Conservation (phyloP, 1,140 invertebrate species). For the Drosophila ananassae region DNA sequence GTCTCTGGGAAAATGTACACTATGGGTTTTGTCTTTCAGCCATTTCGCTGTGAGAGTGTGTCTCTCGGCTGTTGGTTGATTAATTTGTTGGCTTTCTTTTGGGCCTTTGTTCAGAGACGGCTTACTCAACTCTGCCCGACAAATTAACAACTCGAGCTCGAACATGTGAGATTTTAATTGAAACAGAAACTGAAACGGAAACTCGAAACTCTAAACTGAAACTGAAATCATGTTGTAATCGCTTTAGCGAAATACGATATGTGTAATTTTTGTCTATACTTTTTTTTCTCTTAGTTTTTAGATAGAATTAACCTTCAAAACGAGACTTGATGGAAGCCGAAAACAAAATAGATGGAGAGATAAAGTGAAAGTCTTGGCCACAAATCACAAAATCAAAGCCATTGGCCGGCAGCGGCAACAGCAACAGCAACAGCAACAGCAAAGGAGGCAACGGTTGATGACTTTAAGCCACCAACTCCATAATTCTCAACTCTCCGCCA, state of each 20-base stretch:
- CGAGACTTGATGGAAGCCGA: constrained; percentile 5
- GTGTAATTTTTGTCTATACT: constrained; percentile 6
- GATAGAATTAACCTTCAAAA: constrained; percentile 34
- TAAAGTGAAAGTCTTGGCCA: constrained; percentile 73
- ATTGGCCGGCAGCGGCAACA: constrained; percentile 18
- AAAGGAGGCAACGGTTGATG: constrained; percentile 20
- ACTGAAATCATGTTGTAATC: constrained; percentile 18
- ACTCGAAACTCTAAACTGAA: not conserved
- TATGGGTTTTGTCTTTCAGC: constrained; percentile 6
- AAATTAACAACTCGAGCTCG: constrained; percentile 32
- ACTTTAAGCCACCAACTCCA: constrained; percentile 33
- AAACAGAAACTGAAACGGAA: not conserved
- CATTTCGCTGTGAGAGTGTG: not conserved
- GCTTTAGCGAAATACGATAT: constrained; percentile 1
- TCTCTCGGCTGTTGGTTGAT: constrained; percentile 19
- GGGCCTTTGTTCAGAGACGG: constrained; percentile 11
- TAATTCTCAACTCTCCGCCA: constrained; percentile 41
- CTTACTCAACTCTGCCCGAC: constrained; percentile 21
- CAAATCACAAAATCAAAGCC: constrained; percentile 59
- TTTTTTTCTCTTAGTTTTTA: not conserved
- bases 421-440: too few species aligned
- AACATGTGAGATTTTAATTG: constrained; percentile 9
- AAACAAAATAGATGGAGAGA: constrained; percentile 7
- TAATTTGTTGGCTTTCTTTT: constrained; percentile 48
- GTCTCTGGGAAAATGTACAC: constrained; percentile 57